phyloP scores from a whole-genome alignment of 2,797 vertebrate genomes.

The Phoeniculus purpureus region DNA sequence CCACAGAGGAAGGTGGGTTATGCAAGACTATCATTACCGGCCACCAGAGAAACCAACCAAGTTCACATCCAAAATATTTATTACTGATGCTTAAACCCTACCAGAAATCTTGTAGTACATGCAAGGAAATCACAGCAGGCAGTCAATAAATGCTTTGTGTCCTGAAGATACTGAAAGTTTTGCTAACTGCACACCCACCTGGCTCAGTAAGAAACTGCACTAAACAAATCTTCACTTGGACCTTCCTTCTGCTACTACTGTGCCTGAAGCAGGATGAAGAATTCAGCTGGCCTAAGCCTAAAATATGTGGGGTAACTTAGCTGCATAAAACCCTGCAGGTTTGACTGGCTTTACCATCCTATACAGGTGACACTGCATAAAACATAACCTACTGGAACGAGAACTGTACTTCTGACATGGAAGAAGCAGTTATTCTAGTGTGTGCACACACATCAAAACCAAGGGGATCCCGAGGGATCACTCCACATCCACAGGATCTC shows the following conservation, averaged over 20 bases:
- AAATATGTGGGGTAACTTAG: not conserved
- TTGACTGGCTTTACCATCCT: not conserved
- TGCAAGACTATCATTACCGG: not conserved
- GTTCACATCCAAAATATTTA: not conserved
- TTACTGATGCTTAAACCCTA: not conserved
- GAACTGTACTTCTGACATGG: not conserved
- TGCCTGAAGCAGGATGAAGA: not conserved
- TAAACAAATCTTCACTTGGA: not conserved
- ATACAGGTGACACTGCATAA: not conserved
- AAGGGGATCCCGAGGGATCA: not conserved
- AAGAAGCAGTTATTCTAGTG: not conserved
- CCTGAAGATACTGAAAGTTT: not conserved
- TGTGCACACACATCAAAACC: not conserved
- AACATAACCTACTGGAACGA: not conserved
- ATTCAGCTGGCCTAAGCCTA: not conserved
- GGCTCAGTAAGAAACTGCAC: conserved; percentile 49
- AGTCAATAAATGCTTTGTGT: not conserved
- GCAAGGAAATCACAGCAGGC: not conserved
- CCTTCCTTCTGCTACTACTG: not conserved
- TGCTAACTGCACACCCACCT: conserved; percentile 63
- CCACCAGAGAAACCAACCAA: not conserved
- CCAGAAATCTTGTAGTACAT: not conserved
- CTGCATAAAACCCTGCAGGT: not conserved
- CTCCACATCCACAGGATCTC: not conserved
- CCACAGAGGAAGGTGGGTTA: not conserved